Conservation (phyloP, 2,888 invertebrate genomes). For the Venusia cambrica region DNA sequence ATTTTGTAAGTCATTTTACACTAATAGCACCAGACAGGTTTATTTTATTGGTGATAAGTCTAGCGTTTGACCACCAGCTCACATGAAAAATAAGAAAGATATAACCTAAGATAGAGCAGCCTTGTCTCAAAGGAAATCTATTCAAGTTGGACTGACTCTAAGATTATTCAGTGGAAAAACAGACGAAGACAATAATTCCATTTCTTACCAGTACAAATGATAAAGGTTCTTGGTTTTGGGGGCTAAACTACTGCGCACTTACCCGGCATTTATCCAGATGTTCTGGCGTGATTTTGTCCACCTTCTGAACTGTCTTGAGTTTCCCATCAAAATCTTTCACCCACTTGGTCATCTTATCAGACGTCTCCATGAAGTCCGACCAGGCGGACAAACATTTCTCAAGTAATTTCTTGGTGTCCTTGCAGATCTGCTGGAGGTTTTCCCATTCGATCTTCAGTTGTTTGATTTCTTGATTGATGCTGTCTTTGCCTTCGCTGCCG, state of each 20-base stretch:
- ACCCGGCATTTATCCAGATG: slow-evolving; percentile 88
- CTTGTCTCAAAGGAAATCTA: too few species aligned
- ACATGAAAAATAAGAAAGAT: too few species aligned
- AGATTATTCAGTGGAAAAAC: too few species aligned
- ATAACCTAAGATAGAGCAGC: too few species aligned
- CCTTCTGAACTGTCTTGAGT: slow-evolving; percentile 83
- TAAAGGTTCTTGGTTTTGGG: not conserved
- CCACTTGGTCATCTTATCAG: slow-evolving; percentile 87
- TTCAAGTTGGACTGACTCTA: too few species aligned
- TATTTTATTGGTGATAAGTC: too few species aligned
- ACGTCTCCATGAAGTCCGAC: slow-evolving; percentile 89
- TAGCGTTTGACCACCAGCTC: too few species aligned
- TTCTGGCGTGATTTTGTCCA: slow-evolving; percentile 88
- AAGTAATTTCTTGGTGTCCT: slow-evolving; percentile 87
- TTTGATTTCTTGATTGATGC: slow-evolving; percentile 89
- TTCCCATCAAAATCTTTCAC: slow-evolving; percentile 85
- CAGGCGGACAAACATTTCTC: slow-evolving; percentile 89
- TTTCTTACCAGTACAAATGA: too few species aligned
- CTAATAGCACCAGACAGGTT: too few species aligned
- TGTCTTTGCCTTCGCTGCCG: slow-evolving; percentile 91
- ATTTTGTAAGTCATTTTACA: too few species aligned
- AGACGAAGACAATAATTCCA: too few species aligned
- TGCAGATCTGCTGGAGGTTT: slow-evolving; percentile 86
- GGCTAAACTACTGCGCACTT: slow-evolving; percentile 43
- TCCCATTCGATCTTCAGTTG: slow-evolving; percentile 92